Evolutionary conservation across 2,113 vertebrate genomes (phyloP).

Genomic region (Athene noctua): DNA sequence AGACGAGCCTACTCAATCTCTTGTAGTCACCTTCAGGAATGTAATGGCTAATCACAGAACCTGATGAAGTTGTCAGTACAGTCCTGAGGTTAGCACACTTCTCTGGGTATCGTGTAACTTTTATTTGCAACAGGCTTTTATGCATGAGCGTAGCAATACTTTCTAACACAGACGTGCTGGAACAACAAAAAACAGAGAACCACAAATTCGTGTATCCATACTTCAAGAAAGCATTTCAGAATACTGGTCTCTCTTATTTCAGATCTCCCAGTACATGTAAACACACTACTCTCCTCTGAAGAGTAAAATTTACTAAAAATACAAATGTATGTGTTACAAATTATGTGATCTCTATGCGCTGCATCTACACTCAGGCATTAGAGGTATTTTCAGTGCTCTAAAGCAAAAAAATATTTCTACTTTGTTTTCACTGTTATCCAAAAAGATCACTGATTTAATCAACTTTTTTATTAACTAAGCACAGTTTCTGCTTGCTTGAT

Average conservation of each 20-base stretch:
- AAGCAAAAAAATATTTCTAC: neutral
- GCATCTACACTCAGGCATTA: neutral
- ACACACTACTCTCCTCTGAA: neutral
- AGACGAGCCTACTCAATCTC: neutral
- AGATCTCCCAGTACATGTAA: neutral
- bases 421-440: neutral
- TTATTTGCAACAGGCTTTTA: neutral
- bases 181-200: neutral
- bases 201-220: neutral
- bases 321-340: neutral
- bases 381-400: neutral
- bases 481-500: neutral
- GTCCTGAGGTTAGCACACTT: neutral
- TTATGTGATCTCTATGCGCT: rapidly evolving
- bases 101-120: neutral
- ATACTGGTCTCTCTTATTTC: neutral
- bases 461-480: neutral
- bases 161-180: rapidly evolving
- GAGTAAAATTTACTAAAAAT: neutral
- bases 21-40: neutral
- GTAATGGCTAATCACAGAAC: neutral
- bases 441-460: neutral
- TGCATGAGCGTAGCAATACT: rapidly evolving
- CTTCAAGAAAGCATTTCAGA: neutral
- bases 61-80: neutral